Evolutionary conservation across 2,888 invertebrate species (phyloP), one percentile per base, ranked within the genome.

Genomic region (Buathra laborator): DNA sequence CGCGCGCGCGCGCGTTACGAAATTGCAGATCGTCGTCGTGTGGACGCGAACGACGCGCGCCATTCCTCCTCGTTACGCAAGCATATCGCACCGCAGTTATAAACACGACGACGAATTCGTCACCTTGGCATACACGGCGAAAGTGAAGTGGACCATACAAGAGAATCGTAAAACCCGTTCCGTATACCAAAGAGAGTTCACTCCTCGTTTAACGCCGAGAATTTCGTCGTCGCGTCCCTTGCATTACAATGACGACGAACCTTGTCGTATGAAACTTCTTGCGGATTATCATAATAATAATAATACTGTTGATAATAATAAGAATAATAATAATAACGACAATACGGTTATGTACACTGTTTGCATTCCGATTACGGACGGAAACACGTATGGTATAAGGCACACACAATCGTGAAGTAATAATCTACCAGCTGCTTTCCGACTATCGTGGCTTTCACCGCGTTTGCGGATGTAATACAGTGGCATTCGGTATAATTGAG

Each of bases 111-210:
- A 71, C 79, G 64, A 80, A 83, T 83, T 83, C 70, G 79, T 83
- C 83, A 83, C 79, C 83, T 80, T 83, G 83, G 75, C 79, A 83
- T 48, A 80, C 75, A 76, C 66, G 79, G 83, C 79, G 83, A 83
- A 83, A 83, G 83, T 75, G 67, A 59, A 68, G 62, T 74, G 62
- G 56, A 77, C 43, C 67, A 59, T 51, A 70, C 59, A 48, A 51
- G 62, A 29, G 51, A 43, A 74, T 51, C 68, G 59, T 62, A 10
- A 79, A 83, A 74, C 74, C 67, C 78, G 83, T 83, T 79, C 56
- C 9, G 53, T 12, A 68, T 51, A 37, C 6, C 19, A 53, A 59
- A 76, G 68, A 66, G 64, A 71, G 59, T 68, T 62, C 37, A 37
- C 62, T 62, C 24, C 66, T 32, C 67, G 62, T 64, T 24, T 29